Evolutionary conservation across 2,888 invertebrate species (phyloP).

Genomic region (Lamellibrachia satsuma): DNA sequence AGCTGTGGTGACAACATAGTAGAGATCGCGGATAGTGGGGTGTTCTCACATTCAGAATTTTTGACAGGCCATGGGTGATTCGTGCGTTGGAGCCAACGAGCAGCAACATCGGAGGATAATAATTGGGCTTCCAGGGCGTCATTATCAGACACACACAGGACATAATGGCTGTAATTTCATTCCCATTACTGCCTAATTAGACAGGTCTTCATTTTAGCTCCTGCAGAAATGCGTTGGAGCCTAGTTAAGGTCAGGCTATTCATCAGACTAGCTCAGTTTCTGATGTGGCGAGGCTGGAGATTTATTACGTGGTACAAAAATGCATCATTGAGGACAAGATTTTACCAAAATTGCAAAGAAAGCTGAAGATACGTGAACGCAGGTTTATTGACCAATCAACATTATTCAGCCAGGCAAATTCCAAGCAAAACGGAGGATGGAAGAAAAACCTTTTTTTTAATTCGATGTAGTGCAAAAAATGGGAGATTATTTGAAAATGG

Average conservation of each 20-base stretch:
- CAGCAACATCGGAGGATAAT: background rate
- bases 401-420: too few relatives aligned
- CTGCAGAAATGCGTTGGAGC: background rate
- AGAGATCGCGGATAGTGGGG: background rate
- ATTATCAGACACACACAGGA: background rate
- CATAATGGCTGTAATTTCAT: background rate
- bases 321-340: too few relatives aligned
- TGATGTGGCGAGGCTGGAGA: too few relatives aligned
- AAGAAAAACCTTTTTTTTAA: too few relatives aligned
- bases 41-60: background rate
- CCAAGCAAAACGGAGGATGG: too few relatives aligned
- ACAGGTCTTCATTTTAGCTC: background rate
- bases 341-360: too few relatives aligned
- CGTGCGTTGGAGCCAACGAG: background rate
- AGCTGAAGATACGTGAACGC: too few relatives aligned
- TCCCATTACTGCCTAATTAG: background rate
- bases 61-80: background rate
- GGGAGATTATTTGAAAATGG: too few relatives aligned
- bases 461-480: too few relatives aligned
- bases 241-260: background rate
- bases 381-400: too few relatives aligned
- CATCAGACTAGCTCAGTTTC: too few relatives aligned
- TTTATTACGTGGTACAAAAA: too few relatives aligned
- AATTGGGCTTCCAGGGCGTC: background rate
- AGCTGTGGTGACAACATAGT: background rate